These are phyloP conservation scores for Barypeithes pellucidus DNA, from an alignment of 2,888 invertebrate species.

Conservation along the genomic window DNA sequence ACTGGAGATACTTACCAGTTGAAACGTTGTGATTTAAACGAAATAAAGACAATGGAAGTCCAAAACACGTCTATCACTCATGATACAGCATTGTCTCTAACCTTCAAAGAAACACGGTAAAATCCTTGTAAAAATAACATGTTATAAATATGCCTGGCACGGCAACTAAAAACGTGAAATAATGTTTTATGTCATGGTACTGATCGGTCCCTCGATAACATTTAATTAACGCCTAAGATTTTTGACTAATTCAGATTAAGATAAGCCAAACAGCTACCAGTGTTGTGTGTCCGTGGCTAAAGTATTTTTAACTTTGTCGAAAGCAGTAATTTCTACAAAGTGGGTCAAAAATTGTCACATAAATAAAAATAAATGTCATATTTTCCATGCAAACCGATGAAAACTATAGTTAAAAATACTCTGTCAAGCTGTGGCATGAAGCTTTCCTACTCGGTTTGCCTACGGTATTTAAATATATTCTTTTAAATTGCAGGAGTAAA, in stretches of 20 bases:
- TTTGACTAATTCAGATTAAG: constrained; percentile 64
- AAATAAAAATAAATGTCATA: constrained; percentile 1
- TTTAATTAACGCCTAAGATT: constrained; percentile 65
- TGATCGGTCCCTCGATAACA: constrained; percentile 59
- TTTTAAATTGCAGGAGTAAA: no score
- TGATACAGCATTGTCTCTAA: no score
- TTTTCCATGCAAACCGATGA: background rate
- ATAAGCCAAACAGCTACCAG: constrained; percentile 64
- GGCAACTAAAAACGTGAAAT: constrained; percentile 61
- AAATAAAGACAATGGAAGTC: no score
- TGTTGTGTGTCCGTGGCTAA: constrained; percentile 58
- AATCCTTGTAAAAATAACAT: constrained; percentile 60
- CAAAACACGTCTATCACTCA: no score
- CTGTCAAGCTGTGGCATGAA: background rate
- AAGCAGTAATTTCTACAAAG: constrained; percentile 22
- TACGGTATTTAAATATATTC: no score
- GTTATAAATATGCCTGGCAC: constrained; percentile 61
- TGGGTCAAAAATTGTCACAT: constrained; percentile 13
- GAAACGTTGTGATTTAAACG: no score
- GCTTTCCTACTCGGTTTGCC: no score
- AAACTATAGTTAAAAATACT: background rate
- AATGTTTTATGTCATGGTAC: constrained; percentile 60
- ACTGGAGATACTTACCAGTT: no score
- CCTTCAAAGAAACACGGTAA: no score
- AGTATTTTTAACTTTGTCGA: constrained; percentile 38